Conservation (phyloP, 35 echinoderm and acorn worm species). For the Patiria miniata region DNA sequence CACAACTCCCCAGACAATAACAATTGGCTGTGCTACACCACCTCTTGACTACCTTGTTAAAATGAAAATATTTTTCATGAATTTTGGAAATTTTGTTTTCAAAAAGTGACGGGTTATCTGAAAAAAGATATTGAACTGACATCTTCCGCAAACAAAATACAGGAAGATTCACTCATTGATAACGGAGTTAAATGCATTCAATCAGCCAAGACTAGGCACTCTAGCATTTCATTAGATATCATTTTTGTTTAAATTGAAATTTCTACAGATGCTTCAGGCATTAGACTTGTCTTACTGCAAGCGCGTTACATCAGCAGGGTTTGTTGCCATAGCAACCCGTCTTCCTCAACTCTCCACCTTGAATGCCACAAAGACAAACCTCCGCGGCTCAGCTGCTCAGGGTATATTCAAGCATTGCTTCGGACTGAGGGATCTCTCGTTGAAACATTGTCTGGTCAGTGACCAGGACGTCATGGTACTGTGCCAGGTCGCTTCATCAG, state of each 20-base stretch:
- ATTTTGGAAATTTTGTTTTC: too few species aligned
- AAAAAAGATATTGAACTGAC: too few species aligned
- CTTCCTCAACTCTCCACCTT: neutral
- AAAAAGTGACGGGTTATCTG: too few species aligned
- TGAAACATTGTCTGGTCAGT: neutral
- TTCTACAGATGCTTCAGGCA: neutral
- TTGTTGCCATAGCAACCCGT: neutral
- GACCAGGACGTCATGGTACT: conserved; percentile 2
- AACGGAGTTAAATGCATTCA: too few species aligned
- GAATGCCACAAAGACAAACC: conserved; percentile 1
- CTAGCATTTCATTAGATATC: too few species aligned
- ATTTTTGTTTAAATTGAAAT: neutral
- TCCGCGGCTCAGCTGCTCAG: neutral
- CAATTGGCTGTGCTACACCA: too few species aligned
- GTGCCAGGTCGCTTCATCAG: neutral
- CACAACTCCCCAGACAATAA: too few species aligned
- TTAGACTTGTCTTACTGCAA: neutral
- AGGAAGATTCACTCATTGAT: too few species aligned
- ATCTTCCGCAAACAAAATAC: too few species aligned
- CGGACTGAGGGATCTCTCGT: neutral
- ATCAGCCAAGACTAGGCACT: too few species aligned
- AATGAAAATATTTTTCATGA: too few species aligned
- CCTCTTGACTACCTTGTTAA: too few species aligned
- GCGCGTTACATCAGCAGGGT: conserved; percentile 17
- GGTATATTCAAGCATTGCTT: neutral